Evolutionary conservation across 1,140 invertebrate species (phyloP).

Genomic region (Euwallacea fornicatus): DNA sequence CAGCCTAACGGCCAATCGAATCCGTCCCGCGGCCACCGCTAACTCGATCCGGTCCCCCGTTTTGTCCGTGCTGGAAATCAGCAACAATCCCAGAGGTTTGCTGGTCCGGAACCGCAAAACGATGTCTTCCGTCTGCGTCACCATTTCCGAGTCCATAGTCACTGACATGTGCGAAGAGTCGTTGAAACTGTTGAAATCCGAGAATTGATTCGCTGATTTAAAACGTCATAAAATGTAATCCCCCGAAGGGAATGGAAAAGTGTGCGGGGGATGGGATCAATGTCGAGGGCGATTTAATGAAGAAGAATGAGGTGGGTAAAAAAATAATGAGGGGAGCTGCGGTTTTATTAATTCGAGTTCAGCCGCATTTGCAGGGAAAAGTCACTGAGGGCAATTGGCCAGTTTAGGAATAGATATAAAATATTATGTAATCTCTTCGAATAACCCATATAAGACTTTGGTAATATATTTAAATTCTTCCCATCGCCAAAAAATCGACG

Average conservation of each 20-base stretch:
- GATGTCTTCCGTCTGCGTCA: conserved; percentile 91
- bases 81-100: conserved; percentile 70
- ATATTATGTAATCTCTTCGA: too few relatives aligned
- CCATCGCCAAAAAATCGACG: too few relatives aligned
- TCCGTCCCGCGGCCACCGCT: conserved; percentile 76
- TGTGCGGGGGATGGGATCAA: too few relatives aligned
- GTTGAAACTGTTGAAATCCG: conserved; percentile 66
- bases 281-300: too few relatives aligned
- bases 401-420: too few relatives aligned
- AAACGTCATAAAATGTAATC: background rate
- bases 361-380: too few relatives aligned
- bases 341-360: too few relatives aligned
- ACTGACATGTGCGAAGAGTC: conserved; percentile 73
- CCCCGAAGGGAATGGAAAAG: background rate
- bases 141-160: conserved; percentile 72
- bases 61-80: conserved; percentile 75
- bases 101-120: conserved; percentile 85
- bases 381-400: too few relatives aligned
- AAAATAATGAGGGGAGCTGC: too few relatives aligned
- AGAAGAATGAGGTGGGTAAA: too few relatives aligned
- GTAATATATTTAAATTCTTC: too few relatives aligned
- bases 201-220: conserved; percentile 10
- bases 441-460: too few relatives aligned
- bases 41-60: conserved; percentile 81
- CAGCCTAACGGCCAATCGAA: conserved; percentile 78